Base-by-base conservation (phyloP, 2,888 invertebrate genomes). In the Eupelmus urozonus region DNA sequence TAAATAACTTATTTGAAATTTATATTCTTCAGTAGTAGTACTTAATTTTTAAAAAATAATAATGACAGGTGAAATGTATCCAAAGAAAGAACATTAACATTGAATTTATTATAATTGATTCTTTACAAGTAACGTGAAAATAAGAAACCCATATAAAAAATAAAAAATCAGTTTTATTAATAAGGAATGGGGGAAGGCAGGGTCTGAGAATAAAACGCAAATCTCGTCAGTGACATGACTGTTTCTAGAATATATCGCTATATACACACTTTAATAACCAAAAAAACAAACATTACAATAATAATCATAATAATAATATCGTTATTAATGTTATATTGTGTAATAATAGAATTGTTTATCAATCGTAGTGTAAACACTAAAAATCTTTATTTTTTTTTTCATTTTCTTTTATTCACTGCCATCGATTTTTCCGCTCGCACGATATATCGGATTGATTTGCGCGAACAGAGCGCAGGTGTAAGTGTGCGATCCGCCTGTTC, bases 241-340 rank as follows among this genome's bases (percentile, higher is more conserved):
- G 51, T 74, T 60, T 67, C 75, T 76, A 76, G 69, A 76, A 72
- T 80, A 72, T 89, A 87, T 88, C 88, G 85, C 89, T 89, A 89
- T 89, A 89, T 89, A 89, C 88, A 89, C 89, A 89, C 88, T 89
- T 89, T 89, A 89, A 89, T 89, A 89, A 89, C 86, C 85, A 88
- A 89, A 83, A 60, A 88, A 88, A 88, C 88, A 89, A 88, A 89
- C 87, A 88, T 88, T 89, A 88, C 88, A 89, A 86, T 80, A 79
- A 76, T 79, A 76, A 80, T 80, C 65, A 74, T 73, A 76, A 76
- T 76, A 79, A 72, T 63, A 86, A 88, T 88, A 76, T 79, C 69
- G 72, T 76, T 79, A 76, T 76, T 80, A 70, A 70, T 65, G 72
- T 60, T 77, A 77, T 70, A 80, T 70, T 65, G 65, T 70, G 49